Evolutionary conservation across 2,888 invertebrate species (phyloP).

Genomic region (Catocala fraxini): DNA sequence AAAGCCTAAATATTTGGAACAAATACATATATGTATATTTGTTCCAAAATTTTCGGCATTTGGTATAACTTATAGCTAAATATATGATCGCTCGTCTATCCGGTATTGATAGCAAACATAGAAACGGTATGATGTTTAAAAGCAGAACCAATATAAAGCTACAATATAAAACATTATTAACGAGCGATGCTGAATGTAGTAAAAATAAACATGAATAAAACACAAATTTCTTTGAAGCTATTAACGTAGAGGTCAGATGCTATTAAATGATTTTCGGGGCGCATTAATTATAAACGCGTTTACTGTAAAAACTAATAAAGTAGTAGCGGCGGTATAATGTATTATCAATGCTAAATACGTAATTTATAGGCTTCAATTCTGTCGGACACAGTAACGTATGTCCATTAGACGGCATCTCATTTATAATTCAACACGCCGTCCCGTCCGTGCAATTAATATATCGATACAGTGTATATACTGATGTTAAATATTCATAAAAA

Average conservation of each 20-base stretch:
- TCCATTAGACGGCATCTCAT: conserved; percentile 54
- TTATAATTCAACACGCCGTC: conserved; percentile 58
- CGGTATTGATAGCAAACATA: not conserved
- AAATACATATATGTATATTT: too few species aligned
- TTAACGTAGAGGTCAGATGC: conserved; percentile 24
- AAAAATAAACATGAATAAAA: conserved; percentile 13
- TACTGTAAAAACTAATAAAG: conserved; percentile 29
- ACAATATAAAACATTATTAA: too few species aligned
- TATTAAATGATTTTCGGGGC: conserved; percentile 24
- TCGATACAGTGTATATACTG: conserved; percentile 35
- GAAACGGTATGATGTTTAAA: not conserved
- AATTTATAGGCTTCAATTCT: conserved; percentile 52
- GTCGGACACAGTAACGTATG: conserved; percentile 46
- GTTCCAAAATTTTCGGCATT: too few species aligned
- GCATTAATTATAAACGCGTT: conserved; percentile 25
- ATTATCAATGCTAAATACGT: conserved; percentile 38
- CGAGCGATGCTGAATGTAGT: not conserved
- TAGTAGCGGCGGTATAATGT: conserved; percentile 28
- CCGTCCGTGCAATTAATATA: conserved; percentile 54
- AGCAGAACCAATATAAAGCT: too few species aligned
- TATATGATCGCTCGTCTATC: too few species aligned
- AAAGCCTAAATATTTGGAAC: too few species aligned
- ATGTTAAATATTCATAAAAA: conserved; percentile 53
- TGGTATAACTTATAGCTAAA: too few species aligned
- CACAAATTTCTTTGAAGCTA: conserved; percentile 23